These are phyloP conservation scores for Amphiprion clarkii DNA, from an alignment of 2,797 vertebrate species.

Conservation along the genomic window DNA sequence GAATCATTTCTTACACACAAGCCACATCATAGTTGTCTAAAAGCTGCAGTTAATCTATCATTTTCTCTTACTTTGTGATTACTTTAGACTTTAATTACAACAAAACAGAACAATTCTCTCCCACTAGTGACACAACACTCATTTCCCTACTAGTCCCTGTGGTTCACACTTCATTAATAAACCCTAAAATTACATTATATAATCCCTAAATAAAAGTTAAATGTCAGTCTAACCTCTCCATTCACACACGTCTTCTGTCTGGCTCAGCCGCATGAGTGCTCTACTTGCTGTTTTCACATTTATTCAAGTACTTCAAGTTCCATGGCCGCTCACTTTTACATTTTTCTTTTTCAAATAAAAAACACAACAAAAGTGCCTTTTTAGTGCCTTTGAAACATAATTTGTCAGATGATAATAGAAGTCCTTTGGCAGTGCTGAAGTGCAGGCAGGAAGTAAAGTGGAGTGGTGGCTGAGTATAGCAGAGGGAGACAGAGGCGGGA, in stretches of 20 bases:
- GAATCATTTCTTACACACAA: not conserved
- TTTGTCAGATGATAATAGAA: slow-evolving; percentile 7
- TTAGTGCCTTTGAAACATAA: not conserved
- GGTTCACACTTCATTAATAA: not conserved
- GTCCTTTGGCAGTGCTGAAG: not conserved
- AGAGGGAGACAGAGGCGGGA: not conserved
- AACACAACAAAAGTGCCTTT: not conserved
- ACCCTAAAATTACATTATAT: too few relatives aligned
- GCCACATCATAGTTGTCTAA: too few relatives aligned
- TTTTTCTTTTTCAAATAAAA: not conserved
- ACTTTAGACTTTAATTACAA: too few relatives aligned
- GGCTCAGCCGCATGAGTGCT: too few relatives aligned
- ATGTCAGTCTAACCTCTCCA: not conserved
- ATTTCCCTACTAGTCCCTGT: not conserved
- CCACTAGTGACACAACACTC: not conserved
- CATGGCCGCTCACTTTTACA: not conserved
- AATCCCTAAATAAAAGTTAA: too few relatives aligned
- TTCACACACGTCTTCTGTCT: not conserved
- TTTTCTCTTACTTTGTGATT: too few relatives aligned
- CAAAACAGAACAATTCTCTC: not conserved
- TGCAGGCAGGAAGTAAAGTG: not conserved
- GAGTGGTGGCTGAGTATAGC: not conserved
- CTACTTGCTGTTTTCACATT: not conserved
- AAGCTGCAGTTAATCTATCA: too few relatives aligned
- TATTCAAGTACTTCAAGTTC: not conserved